Conservation (phyloP, 2,888 invertebrate genomes). For the Phalera bucephala region DNA sequence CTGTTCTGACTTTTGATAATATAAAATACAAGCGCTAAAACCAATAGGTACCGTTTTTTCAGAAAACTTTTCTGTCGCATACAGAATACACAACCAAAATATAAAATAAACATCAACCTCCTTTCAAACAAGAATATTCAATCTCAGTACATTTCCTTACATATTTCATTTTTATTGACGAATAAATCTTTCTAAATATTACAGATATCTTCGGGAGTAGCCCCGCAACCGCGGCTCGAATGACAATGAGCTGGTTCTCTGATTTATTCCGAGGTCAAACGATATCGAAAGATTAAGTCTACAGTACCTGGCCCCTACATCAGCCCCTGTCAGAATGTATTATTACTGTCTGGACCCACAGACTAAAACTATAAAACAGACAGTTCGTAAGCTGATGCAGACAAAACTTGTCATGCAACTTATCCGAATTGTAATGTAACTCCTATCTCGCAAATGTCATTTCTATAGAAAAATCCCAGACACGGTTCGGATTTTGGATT, state of each 20-base stretch:
- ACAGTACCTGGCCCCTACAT: slow-evolving; percentile 24
- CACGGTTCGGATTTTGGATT: no score
- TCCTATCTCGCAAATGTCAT: no score
- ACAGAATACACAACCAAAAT: no score
- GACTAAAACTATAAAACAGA: slow-evolving; percentile 2
- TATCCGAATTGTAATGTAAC: no score
- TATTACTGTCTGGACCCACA: slow-evolving; percentile 22
- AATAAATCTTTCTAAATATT: slow-evolving; percentile 25
- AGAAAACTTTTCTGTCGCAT: no score
- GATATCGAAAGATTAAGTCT: slow-evolving; percentile 33
- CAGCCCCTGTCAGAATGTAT: slow-evolving; percentile 30
- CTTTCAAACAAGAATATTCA: neutral
- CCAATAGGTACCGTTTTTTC: no score
- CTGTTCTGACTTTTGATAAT: no score
- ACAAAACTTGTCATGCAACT: no score
- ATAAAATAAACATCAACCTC: no score
- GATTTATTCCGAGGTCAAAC: slow-evolving; percentile 21
- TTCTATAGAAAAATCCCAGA: no score
- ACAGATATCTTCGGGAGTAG: slow-evolving; percentile 17
- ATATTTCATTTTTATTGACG: slow-evolving; percentile 2
- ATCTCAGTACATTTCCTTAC: neutral
- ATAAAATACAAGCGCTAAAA: no score
- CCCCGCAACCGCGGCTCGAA: slow-evolving; percentile 20
- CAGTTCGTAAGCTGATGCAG: no score
- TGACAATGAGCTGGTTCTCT: slow-evolving; percentile 27